Base-by-base conservation (phyloP, 2,797 vertebrate species). In the Micrastur ruficollis region DNA sequence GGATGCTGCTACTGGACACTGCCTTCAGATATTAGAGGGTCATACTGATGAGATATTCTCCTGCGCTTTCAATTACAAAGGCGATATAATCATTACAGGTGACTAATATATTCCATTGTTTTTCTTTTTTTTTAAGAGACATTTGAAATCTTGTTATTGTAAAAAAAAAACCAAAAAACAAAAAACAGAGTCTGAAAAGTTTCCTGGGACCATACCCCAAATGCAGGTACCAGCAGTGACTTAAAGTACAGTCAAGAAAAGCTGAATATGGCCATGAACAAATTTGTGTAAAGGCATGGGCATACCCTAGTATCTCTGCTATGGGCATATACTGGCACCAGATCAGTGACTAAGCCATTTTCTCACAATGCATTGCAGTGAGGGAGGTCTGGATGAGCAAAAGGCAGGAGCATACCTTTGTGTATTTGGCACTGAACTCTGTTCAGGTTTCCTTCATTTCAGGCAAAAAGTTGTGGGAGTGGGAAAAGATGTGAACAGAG, bases 31-130 rank as follows among this genome's bases (percentile, higher is more conserved):
- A 81, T 97, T 99, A 50, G 97, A 99, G 90, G 99, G 99, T 9
- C 99, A 99, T 97, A 98, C 95, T 0, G 99, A 99, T 79, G 99
- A 99, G 92, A 99, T 99, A 96, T 99, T 99, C 96, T 99, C 99
- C 68, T 99, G 99, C 7, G 98, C 98, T 91, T 99, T 99, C 96
- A 99, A 99, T 98, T 99, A 99, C 17, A 98, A 98, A 97, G 99
- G 99, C 4, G 98, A 99, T 98, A 98, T 97, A 66, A 98, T 99
- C 84, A 99, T 99, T 92, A 99, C 99, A 99, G 99, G 99, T 99
- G 98, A 40, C 12, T 42, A 62, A 72, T 40, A 32, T 7, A 59
- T 38, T 47, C n/a, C 9, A 0, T 0, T 27, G 47, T 38, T 15
- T 16, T 47, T 56, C 20, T 19, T 8, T 21, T 49, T n/a, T 67